phyloP scores from a whole-genome alignment of 2,888 invertebrate genomes.

The Cryptus viduatorius region DNA sequence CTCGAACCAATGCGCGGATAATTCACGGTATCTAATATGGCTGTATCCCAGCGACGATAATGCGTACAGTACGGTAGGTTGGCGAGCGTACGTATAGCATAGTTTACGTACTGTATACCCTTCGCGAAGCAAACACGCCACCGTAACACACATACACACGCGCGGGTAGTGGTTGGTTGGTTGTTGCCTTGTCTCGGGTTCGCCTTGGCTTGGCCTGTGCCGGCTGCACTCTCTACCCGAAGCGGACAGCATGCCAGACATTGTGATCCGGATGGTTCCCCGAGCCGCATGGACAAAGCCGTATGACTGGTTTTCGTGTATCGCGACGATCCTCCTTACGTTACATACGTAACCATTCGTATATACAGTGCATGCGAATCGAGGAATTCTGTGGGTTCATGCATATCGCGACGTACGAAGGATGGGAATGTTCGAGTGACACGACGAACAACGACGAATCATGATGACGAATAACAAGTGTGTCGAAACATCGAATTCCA shows the following conservation, averaged over 20 bases:
- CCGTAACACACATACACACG: not conserved
- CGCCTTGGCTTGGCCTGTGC: constrained; percentile 43
- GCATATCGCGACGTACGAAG: not conserved
- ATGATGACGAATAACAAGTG: not conserved
- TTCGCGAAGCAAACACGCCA: not conserved
- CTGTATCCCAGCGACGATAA: constrained; percentile 22
- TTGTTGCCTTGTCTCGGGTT: constrained; percentile 13
- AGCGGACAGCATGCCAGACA: constrained; percentile 74
- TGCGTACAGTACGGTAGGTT: constrained; percentile 19
- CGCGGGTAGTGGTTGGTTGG: not conserved
- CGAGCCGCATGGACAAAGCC: constrained; percentile 71
- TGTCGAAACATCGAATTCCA: not conserved
- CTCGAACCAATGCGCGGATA: not conserved
- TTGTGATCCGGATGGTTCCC: constrained; percentile 75
- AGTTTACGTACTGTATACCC: constrained; percentile 28
- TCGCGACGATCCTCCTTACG: constrained; percentile 31
- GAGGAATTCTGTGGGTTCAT: constrained; percentile 35
- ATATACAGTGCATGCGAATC: constrained; percentile 25
- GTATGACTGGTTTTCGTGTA: constrained; percentile 76
- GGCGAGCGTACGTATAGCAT: constrained; percentile 29
- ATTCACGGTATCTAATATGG: constrained; percentile 3
- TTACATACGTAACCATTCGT: not conserved
- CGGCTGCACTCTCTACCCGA: constrained; percentile 57
- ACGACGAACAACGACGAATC: not conserved
- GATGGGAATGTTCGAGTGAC: not conserved